A percentile compares a stretch with the other conserved stretches of the same genome.
Conservation (phyloP, 2,888 invertebrate genomes). For the Dolichomitus sp. region DNA sequence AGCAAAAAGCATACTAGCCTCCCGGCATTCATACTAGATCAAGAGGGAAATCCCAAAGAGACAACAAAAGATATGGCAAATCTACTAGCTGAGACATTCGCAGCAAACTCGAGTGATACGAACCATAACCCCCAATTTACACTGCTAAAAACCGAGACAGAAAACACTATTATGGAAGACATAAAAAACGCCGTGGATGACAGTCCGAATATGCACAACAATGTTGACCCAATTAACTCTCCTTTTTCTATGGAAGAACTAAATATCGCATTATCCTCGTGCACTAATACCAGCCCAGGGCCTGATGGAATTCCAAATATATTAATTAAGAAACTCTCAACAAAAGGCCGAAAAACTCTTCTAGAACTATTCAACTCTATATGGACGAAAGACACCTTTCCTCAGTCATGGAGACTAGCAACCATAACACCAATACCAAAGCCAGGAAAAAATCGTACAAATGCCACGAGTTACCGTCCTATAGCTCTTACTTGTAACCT, state of each 20-base stretch:
- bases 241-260: slow-evolving; percentile 15
- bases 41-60: not conserved
- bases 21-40: not conserved
- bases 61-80: slow-evolving; percentile 4
- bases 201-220: not conserved
- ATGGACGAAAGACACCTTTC: slow-evolving; percentile 8
- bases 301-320: slow-evolving; percentile 31
- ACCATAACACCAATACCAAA: slow-evolving; percentile 41
- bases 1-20: not conserved
- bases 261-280: not conserved
- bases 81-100: slow-evolving; percentile 4
- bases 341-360: not conserved
- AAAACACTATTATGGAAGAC: not conserved
- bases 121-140: slow-evolving; percentile 29
- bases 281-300: slow-evolving; percentile 38
- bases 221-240: not conserved
- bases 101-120: slow-evolving; percentile 27
- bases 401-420: slow-evolving; percentile 12
- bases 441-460: slow-evolving; percentile 23
- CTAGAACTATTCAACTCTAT: slow-evolving; percentile 11
- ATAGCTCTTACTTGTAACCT: slow-evolving; percentile 32
- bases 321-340: slow-evolving; percentile 10
- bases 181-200: not conserved
- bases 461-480: slow-evolving; percentile 26
- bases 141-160: not conserved